Evolutionary conservation across 2,888 invertebrate species (phyloP).

Genomic region (Andrena marginata): DNA sequence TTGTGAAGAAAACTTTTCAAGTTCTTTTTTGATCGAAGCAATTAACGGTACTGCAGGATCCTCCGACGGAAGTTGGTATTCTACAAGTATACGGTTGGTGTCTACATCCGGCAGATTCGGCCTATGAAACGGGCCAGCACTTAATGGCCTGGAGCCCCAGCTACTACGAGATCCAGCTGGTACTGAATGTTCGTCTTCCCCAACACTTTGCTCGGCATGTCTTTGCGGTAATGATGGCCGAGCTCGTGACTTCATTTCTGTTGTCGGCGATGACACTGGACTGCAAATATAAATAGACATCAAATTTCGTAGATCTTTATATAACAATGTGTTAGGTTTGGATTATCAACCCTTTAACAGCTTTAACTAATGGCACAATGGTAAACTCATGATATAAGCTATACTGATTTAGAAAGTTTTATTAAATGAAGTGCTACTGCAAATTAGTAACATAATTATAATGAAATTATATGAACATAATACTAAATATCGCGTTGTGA

Average conservation of each 20-base stretch:
- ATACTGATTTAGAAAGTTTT: too few relatives aligned
- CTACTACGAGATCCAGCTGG: conserved; percentile 78
- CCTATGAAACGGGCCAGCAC: conserved; percentile 88
- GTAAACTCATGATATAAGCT: too few relatives aligned
- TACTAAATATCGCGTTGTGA: too few relatives aligned
- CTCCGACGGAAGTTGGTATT: conserved; percentile 87
- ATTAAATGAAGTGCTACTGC: too few relatives aligned
- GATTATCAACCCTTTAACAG: too few relatives aligned
- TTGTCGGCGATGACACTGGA: conserved; percentile 73
- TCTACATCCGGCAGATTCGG: conserved; percentile 86
- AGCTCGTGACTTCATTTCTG: conserved; percentile 72
- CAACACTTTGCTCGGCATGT: conserved; percentile 67
- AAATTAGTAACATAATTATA: too few relatives aligned
- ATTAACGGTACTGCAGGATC: conserved; percentile 94
- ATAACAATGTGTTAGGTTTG: too few relatives aligned
- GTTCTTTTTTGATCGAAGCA: conserved; percentile 93
- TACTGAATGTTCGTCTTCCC: conserved; percentile 74
- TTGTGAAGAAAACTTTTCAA: conserved; percentile 77
- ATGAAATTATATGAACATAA: too few relatives aligned
- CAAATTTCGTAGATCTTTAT: background rate
- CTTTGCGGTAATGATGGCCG: conserved; percentile 74
- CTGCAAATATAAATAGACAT: conserved; percentile 59
- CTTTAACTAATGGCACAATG: too few relatives aligned
- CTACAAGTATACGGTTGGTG: conserved; percentile 86
- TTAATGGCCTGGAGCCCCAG: conserved; percentile 87